Base-by-base conservation (phyloP, 37 sponge, comb jelly and placozoan species). In the Chondrosia reniformis region DNA sequence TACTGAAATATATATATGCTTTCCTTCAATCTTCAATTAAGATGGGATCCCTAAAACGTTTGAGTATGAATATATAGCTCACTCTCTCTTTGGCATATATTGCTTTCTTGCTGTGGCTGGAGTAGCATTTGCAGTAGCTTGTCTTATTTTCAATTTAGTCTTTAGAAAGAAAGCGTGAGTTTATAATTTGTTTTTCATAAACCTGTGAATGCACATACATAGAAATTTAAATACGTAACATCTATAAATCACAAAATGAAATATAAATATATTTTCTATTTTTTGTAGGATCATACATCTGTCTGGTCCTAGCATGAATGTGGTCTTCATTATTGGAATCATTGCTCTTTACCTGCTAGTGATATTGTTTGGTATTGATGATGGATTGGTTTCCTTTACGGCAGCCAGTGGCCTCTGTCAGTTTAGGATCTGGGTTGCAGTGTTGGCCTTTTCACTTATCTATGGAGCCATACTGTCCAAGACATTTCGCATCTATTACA, bases 341-440 rank as follows among this genome's bases (percentile, higher is more conserved):
- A 4, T 69, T 3, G 22, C 82, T 46, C 72, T 85, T 71, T 90
- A 90, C 46, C 31, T 83, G 27, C 72, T 80, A 42, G 83, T 85
- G 36, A 86, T 90, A 21, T 41, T 90, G 58, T 82, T 90, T 61
- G 91, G 91, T n/a, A 37, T 90, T 10, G 91, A 90, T 55, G 55
- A 75, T 33, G 76, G 66, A 21, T 25, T 69, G 72, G 72, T 69
- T 24, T 7, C 32, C 43, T 3, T 39, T 40, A 13, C 2, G n/a
- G 44, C 42, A n/a, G 7, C 21, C 37, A 69, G 44, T 69, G 72
- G 72, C 36, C 21, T 69, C 19, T 69, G 72, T 39, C 72, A 69
- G 72, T 21, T 44, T 21, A 69, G 79, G 13, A 33, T 84, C 8
- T 89, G 89, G 89, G 45, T 89, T 17, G 81, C 55, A 36, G 81